phyloP scores from a whole-genome alignment of 2,113 vertebrate species.

The Festucalex cinctus region DNA sequence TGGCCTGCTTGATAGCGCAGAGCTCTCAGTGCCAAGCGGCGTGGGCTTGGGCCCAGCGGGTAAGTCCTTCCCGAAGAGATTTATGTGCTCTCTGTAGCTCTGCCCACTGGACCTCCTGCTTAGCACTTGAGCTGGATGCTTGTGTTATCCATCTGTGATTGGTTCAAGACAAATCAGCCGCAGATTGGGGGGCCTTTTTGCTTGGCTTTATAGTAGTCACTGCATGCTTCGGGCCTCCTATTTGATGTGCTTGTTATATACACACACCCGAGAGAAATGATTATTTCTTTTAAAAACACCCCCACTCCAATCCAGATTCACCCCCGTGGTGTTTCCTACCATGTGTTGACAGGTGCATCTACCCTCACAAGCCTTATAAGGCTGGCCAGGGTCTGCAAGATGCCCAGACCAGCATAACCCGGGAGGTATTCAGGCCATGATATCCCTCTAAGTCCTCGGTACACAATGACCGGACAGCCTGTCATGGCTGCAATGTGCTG shows the following conservation, averaged over 20 bases:
- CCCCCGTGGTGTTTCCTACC: slow-evolving; percentile 53
- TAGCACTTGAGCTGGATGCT: slow-evolving; percentile 43
- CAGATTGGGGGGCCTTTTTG: slow-evolving; percentile 9
- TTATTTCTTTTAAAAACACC: slow-evolving; percentile 58
- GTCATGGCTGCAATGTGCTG: slow-evolving; percentile 58
- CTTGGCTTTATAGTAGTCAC: slow-evolving; percentile 20
- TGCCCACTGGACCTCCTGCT: slow-evolving; percentile 61
- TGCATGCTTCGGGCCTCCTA: slow-evolving; percentile 16
- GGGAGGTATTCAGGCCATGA: slow-evolving; percentile 61
- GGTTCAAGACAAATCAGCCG: slow-evolving; percentile 37
- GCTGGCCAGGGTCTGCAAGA: slow-evolving; percentile 55
- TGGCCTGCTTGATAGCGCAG: slow-evolving; percentile 82
- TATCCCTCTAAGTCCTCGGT: slow-evolving; percentile 62
- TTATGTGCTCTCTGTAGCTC: slow-evolving; percentile 59
- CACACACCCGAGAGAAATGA: slow-evolving; percentile 15
- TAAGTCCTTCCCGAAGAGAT: slow-evolving; percentile 72
- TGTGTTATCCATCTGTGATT: slow-evolving; percentile 50
- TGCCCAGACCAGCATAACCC: slow-evolving; percentile 63
- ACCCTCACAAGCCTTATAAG: slow-evolving; percentile 62
- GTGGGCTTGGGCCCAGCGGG: slow-evolving; percentile 85
- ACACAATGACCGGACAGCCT: slow-evolving; percentile 63
- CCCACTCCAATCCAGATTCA: slow-evolving; percentile 23
- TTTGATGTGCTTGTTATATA: slow-evolving; percentile 22
- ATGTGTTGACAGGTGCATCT: slow-evolving; percentile 74
- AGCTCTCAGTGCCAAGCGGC: slow-evolving; percentile 88